A percentile compares a stretch with the other conserved stretches of the same genome.
Conservation (phyloP, 2,888 invertebrate genomes). For the Perizoma affinitatum region DNA sequence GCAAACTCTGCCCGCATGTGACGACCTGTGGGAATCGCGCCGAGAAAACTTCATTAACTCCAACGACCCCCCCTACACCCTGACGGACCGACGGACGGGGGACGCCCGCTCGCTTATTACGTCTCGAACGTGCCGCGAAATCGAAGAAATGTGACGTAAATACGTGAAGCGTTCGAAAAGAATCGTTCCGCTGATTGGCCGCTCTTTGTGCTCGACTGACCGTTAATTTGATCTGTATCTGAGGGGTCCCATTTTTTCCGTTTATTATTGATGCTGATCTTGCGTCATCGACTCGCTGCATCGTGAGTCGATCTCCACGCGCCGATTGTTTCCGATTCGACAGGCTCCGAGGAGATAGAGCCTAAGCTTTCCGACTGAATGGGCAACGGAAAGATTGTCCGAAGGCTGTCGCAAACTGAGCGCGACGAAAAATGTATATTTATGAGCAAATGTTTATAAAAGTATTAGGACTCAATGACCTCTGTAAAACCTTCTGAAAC, state of each 20-base stretch:
- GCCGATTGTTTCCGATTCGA: constrained; percentile 23
- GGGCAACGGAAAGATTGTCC: constrained; percentile 8
- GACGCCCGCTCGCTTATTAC: constrained; percentile 78
- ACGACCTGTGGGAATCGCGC: constrained; percentile 84
- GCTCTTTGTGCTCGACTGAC: constrained; percentile 75
- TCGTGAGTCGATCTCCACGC: constrained; percentile 26
- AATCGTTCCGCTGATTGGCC: constrained; percentile 77
- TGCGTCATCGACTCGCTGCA: constrained; percentile 46
- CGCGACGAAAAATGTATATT: background rate
- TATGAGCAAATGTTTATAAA: too few species aligned
- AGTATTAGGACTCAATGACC: too few species aligned
- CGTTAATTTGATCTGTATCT: constrained; percentile 80
- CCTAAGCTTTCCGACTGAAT: constrained; percentile 21
- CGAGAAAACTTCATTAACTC: constrained; percentile 85
- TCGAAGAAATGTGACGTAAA: constrained; percentile 83
- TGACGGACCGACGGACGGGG: constrained; percentile 66
- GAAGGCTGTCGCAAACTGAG: constrained; percentile 14
- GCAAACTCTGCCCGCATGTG: constrained; percentile 80
- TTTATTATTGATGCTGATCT: constrained; percentile 74
- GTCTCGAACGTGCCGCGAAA: constrained; percentile 82
- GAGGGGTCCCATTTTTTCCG: constrained; percentile 61
- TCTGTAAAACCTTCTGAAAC: background rate
- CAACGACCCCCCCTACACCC: constrained; percentile 64
- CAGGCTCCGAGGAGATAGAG: constrained; percentile 8
- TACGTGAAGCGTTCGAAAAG: constrained; percentile 73